Percentiles rank a stretch among this genome's conserved stretches.
Evolutionary conservation across 2,113 vertebrate genomes (phyloP).

Genomic region (Alaudala cheleensis): DNA sequence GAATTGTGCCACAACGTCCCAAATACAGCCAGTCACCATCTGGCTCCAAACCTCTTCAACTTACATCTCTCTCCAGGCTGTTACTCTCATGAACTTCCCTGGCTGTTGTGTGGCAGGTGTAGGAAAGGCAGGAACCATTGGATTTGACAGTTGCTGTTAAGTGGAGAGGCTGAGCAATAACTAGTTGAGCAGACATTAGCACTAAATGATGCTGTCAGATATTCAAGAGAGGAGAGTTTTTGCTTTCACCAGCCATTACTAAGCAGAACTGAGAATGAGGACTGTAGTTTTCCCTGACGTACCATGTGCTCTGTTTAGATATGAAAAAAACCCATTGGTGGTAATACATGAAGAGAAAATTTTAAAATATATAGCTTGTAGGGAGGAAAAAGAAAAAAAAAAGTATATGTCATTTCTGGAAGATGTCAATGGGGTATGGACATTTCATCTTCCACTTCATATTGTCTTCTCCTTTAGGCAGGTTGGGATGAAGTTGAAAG

Average conservation of each 20-base stretch:
- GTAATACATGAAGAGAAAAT: background rate
- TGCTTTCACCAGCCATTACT: background rate
- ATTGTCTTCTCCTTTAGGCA: background rate
- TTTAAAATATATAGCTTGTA: background rate
- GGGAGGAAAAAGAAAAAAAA: background rate
- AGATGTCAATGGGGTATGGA: accelerated
- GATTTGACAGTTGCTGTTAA: background rate
- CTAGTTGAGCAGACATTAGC: background rate
- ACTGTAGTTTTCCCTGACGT: no score
- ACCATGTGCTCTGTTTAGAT: background rate
- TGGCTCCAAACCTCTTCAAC: background rate
- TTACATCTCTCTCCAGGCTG: background rate
- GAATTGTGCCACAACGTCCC: background rate
- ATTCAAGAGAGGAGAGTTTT: background rate
- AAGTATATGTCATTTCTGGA: background rate
- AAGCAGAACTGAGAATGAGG: background rate
- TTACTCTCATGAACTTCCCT: background rate
- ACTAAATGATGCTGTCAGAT: background rate
- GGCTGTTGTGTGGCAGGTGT: background rate
- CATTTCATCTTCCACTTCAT: background rate
- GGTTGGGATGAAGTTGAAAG: background rate
- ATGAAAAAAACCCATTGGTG: background rate
- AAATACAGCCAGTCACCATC: background rate
- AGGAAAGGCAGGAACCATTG: background rate
- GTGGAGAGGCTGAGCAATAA: background rate